Evolutionary conservation across 2,888 invertebrate species (phyloP), one percentile per base, ranked within the genome.

Genomic region (Falcaria lacertinaria): DNA sequence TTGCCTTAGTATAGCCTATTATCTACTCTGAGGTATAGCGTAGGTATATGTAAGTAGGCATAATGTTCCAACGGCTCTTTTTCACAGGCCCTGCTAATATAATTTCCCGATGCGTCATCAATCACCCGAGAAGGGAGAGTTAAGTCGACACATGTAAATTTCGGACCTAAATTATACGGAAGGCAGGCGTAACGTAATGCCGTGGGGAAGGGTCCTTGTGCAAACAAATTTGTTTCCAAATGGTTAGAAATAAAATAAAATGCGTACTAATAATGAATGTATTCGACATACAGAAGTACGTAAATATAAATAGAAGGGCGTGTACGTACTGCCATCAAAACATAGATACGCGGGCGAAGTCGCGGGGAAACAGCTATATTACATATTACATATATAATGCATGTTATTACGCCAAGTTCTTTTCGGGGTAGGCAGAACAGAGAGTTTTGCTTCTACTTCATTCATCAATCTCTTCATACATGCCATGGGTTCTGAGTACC

Each of bases 121-220:
- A 87, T 87, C 86, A 86, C 79, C 44, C 64, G 46, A 63, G 55
- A 63, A 69, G 80, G 81, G 74, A 55, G 74, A 74, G 82, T 77
- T 86, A 87, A 86, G 85, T 85, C 86, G 85, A 85, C 87, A 85
- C 81, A 84, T 85, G 85, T 86, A 84, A 84, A 85, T 84, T 83
- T 77, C 63, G 65, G 69, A 68, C 74, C 57, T 71, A 77, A 84
- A 84, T 86, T 84, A 82, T 76, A 71, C 76, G 75, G 67, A 77
- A 78, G 74, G 74, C 66, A 60, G 57, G 60, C 47, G 55, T 34
- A 45, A 48, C 50, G 58, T 44, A 52, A 63, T 54, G 55, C 44
- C 55, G 56, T 38, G 49, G 43, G 48, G 54, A 49, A 48, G 56
- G 53, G 54, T 57, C 47, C 59, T 42, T 43, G 33, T 47, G 51